Evolutionary conservation across 2,113 vertebrate species (phyloP).

Genomic region (Sporophila hypoxantha): DNA sequence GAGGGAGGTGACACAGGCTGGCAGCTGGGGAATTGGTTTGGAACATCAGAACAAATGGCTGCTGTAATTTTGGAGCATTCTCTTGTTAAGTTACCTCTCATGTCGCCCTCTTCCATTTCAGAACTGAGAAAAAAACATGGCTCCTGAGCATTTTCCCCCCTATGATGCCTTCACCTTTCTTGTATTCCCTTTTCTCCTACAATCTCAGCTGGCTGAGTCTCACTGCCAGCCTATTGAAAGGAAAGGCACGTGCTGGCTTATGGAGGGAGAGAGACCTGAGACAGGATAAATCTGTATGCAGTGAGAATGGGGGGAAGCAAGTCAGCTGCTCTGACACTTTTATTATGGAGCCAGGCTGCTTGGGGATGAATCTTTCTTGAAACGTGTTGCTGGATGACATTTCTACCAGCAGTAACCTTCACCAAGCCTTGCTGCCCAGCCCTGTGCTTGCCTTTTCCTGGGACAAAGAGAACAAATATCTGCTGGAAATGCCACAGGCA

Average conservation of each 20-base stretch:
- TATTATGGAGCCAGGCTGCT: constrained; percentile 38
- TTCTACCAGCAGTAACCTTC: constrained; percentile 27
- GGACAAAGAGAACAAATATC: background rate
- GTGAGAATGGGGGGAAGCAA: background rate
- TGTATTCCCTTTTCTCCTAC: background rate
- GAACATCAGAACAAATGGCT: background rate
- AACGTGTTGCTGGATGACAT: constrained; percentile 12
- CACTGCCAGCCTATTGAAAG: background rate
- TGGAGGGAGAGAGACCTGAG: background rate
- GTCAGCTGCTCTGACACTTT: constrained; percentile 28
- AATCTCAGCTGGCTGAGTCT: background rate
- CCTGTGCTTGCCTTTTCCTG: background rate
- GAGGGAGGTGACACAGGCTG: background rate
- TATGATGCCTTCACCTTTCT: background rate
- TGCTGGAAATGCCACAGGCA: background rate
- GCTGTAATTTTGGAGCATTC: background rate
- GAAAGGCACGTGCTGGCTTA: constrained; percentile 23
- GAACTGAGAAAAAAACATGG: background rate
- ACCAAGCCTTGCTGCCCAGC: background rate
- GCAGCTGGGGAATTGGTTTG: background rate
- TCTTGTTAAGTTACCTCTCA: background rate
- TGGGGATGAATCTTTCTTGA: constrained; percentile 28
- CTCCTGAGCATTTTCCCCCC: background rate
- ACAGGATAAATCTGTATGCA: constrained; percentile 39
- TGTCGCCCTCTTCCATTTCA: background rate